Conservation (phyloP, 1,140 invertebrate species). For the Pentalonia nigronervosa region DNA sequence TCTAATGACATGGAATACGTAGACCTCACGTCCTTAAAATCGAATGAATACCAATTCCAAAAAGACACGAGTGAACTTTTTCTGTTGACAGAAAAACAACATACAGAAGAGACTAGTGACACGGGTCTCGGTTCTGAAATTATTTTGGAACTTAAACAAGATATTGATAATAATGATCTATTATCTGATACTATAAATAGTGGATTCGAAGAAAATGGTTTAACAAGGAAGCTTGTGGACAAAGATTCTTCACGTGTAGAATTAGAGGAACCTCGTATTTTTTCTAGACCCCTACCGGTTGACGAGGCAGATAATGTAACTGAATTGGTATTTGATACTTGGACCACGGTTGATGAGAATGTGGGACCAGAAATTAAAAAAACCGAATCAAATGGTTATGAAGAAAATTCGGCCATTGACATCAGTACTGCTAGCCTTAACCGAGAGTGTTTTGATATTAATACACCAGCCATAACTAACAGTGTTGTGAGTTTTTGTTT, state of each 20-base stretch:
- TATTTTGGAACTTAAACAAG: background rate
- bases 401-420: background rate
- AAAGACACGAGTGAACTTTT: conserved; percentile 29
- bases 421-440: conserved; percentile 30
- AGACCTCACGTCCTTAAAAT: conserved; percentile 1
- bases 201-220: conserved; percentile 13
- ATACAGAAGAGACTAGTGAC: conserved; percentile 34
- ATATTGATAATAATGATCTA: conserved; percentile 14
- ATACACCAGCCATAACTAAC: conserved; percentile 43
- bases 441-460: conserved; percentile 50
- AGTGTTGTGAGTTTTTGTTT: conserved; percentile 53
- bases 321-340: conserved; percentile 50
- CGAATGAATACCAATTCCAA: conserved; percentile 16
- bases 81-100: conserved; percentile 33
- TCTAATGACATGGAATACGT: background rate
- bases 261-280: conserved; percentile 41
- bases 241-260: background rate
- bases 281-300: conserved; percentile 11
- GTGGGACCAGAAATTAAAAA: background rate
- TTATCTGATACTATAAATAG: conserved; percentile 37
- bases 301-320: conserved; percentile 48
- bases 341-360: conserved; percentile 41
- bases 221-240: background rate
- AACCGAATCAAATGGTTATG: background rate
- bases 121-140: conserved; percentile 1